Evolutionary conservation across 1,140 invertebrate species (phyloP).

Genomic region (Drosophila nasuta): DNA sequence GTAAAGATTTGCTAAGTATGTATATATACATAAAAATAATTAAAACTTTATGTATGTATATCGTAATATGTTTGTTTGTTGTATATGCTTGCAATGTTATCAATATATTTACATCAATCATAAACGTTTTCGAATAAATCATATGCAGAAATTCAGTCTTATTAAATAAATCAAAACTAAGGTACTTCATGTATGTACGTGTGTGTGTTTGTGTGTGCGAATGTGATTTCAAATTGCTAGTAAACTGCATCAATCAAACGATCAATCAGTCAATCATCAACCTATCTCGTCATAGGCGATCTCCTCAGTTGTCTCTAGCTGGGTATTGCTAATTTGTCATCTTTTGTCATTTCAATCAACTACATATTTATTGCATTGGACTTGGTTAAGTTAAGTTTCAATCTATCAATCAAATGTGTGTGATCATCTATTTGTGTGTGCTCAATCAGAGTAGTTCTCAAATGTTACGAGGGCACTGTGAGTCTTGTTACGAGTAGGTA

Average conservation of each 20-base stretch:
- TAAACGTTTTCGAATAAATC: conserved; percentile 57
- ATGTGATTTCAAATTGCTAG: conserved; percentile 27
- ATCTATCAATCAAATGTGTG: conserved; percentile 30
- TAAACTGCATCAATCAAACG: conserved; percentile 41
- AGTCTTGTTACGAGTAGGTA: conserved; percentile 6
- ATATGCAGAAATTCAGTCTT: conserved; percentile 84
- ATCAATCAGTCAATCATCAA: conserved; percentile 48
- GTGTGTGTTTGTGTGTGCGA: conserved; percentile 26
- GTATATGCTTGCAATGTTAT: conserved; percentile 25
- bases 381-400: neutral
- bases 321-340: neutral
- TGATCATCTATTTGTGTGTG: neutral
- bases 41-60: conserved; percentile 42
- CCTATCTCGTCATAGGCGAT: neutral
- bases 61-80: conserved; percentile 27
- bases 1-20: conserved; percentile 65
- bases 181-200: conserved; percentile 53
- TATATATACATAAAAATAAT: conserved; percentile 56
- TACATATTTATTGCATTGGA: neutral
- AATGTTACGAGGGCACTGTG: neutral
- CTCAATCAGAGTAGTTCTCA: conserved; percentile 3
- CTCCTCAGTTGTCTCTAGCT: neutral
- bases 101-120: conserved; percentile 52
- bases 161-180: conserved; percentile 84
- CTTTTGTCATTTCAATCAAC: conserved; percentile 34